phyloP scores from a whole-genome alignment of 2,888 invertebrate species.

The Tridacna gigas region DNA sequence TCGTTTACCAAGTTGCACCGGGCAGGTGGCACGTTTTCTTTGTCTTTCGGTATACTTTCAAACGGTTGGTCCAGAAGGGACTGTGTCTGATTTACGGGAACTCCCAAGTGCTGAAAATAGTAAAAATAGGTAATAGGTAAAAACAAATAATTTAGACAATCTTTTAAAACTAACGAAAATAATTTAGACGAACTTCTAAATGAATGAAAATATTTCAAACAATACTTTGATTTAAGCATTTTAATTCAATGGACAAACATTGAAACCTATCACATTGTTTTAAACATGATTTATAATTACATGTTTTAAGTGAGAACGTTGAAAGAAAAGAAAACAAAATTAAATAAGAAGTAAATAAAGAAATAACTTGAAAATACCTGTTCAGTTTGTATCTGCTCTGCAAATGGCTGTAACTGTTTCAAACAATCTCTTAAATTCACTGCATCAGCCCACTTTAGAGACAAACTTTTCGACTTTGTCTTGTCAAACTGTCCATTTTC shows the following conservation, averaged over 20 bases:
- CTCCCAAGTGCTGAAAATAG: conserved; percentile 7
- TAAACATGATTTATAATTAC: neutral
- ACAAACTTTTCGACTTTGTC: conserved; percentile 24
- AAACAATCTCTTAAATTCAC: conserved; percentile 3
- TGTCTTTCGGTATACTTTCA: neutral
- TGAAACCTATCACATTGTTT: neutral
- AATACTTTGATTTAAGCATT: too few species aligned
- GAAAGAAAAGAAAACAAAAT: too few species aligned
- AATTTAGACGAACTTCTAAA: too few species aligned
- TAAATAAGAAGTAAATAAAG: neutral
- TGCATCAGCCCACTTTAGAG: conserved; percentile 21
- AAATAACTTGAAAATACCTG: conserved; percentile 4
- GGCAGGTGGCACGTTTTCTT: conserved; percentile 6
- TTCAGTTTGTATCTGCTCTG: conserved; percentile 28
- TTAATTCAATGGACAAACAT: too few species aligned
- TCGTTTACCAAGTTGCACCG: neutral
- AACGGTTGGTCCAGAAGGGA: neutral
- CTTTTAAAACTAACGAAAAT: neutral
- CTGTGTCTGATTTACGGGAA: conserved; percentile 2
- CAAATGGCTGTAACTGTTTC: conserved; percentile 12
- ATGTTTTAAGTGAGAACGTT: neutral
- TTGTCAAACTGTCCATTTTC: conserved; percentile 28
- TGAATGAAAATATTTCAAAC: too few species aligned
- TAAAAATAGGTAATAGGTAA: neutral
- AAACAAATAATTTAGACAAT: neutral